Conservation (phyloP, 2,888 invertebrate species). For the Macrosoma leucophasiata region DNA sequence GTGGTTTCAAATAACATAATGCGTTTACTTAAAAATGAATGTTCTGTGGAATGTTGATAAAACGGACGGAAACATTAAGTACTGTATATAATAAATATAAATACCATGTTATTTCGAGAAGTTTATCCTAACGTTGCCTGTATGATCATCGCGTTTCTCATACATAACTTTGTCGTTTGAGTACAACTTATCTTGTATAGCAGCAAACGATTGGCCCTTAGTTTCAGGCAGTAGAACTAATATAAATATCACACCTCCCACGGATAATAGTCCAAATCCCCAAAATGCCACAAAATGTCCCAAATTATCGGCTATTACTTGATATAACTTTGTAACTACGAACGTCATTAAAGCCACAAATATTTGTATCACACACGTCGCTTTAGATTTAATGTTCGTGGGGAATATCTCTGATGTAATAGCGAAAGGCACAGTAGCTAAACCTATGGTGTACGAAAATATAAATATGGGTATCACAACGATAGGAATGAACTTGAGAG, state of each 20-base stretch:
- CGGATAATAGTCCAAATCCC: constrained; percentile 68
- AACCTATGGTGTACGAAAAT: constrained; percentile 77
- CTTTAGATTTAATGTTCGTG: constrained; percentile 77
- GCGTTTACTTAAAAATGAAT: too few species aligned
- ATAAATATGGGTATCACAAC: constrained; percentile 77
- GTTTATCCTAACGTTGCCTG: constrained; percentile 52
- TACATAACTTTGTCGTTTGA: constrained; percentile 50
- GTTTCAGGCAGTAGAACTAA: constrained; percentile 74
- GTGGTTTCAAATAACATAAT: too few species aligned
- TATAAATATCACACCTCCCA: constrained; percentile 71
- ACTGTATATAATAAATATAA: constrained; percentile 17
- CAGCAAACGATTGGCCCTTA: constrained; percentile 76
- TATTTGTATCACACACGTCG: constrained; percentile 78
- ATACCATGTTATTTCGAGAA: constrained; percentile 23
- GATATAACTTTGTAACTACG: constrained; percentile 75
- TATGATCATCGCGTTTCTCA: constrained; percentile 48
- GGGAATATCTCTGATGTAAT: constrained; percentile 80
- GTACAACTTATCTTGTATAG: constrained; percentile 71
- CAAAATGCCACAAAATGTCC: constrained; percentile 74
- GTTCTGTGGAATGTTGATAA: constrained; percentile 23
- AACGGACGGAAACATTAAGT: constrained; percentile 30
- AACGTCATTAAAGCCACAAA: constrained; percentile 76
- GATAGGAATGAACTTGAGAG: constrained; percentile 73
- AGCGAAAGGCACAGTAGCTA: constrained; percentile 79
- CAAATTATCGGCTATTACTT: constrained; percentile 67